Evolutionary conservation across 2,797 vertebrate species (phyloP).

Genomic region (Eupleurogrammus muticus): DNA sequence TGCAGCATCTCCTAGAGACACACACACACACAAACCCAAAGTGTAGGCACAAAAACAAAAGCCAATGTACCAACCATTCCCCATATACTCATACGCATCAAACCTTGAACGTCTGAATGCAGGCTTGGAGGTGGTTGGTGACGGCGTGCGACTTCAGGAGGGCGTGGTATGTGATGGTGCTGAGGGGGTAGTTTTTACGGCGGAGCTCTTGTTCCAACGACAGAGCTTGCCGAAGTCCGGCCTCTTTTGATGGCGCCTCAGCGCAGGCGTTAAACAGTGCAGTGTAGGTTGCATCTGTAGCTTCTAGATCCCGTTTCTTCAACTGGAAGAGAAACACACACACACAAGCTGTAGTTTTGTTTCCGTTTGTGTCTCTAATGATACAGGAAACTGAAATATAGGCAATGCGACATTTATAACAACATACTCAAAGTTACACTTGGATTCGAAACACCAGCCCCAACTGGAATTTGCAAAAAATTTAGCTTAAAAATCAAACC

Average conservation of each 20-base stretch:
- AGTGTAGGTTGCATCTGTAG: conserved; percentile 91
- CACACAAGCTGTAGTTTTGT: not conserved
- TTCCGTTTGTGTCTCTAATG: too few species aligned
- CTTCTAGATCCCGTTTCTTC: conserved; percentile 91
- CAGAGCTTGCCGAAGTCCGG: conserved; percentile 88
- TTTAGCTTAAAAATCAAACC: too few species aligned
- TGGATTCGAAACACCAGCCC: too few species aligned
- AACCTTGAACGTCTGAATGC: conserved; percentile 90
- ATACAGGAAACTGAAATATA: too few species aligned
- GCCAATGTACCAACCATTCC: not conserved
- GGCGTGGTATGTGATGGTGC: conserved; percentile 89
- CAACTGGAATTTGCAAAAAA: too few species aligned
- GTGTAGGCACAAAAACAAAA: not conserved
- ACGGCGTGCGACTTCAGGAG: conserved; percentile 90
- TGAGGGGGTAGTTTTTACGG: conserved; percentile 85
- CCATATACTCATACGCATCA: rapidly evolving
- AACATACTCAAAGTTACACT: too few species aligned
- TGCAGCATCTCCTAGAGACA: conserved; percentile 89
- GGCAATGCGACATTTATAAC: too few species aligned
- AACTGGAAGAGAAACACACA: conserved; percentile 82
- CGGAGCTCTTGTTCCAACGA: conserved; percentile 89
- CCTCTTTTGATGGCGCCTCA: conserved; percentile 87
- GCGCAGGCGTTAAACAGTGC: conserved; percentile 96
- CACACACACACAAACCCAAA: conserved; percentile 1
- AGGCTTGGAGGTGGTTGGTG: conserved; percentile 88